Conservation (phyloP, 2,113 vertebrate species). For the Phasianus colchicus region DNA sequence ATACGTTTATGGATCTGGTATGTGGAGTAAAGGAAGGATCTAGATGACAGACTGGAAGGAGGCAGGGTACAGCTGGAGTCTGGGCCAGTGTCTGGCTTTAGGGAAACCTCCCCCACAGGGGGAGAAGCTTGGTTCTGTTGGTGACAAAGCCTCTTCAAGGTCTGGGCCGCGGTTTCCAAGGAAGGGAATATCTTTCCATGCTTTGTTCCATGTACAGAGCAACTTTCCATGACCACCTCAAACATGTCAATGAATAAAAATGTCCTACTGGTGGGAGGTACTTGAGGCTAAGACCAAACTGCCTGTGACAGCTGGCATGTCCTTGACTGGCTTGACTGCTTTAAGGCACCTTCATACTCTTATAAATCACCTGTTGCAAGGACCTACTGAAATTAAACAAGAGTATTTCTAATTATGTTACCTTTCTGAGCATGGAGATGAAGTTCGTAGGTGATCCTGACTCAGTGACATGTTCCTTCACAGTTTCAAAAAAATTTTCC, state of each 20-base stretch:
- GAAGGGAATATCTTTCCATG: neutral
- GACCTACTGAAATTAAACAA: neutral
- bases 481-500: slow-evolving; percentile 78
- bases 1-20: neutral
- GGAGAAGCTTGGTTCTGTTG: fast-evolving
- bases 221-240: neutral
- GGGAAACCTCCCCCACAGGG: neutral
- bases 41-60: neutral
- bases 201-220: neutral
- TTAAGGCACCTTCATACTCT: neutral
- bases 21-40: neutral
- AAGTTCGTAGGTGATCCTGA: slow-evolving; percentile 73
- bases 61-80: neutral
- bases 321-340: neutral
- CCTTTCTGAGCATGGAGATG: slow-evolving; percentile 82
- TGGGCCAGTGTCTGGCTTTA: neutral
- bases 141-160: neutral
- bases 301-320: neutral
- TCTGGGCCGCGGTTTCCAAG: neutral
- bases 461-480: slow-evolving; percentile 76
- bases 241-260: neutral
- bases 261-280: neutral
- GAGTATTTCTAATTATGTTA: slow-evolving; percentile 37
- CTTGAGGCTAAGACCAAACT: neutral
- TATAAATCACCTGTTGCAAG: neutral